Evolutionary conservation across 1,140 invertebrate genomes (phyloP), one percentile per base, ranked within the genome.

Genomic region (Dinothrombium tinctorium): DNA sequence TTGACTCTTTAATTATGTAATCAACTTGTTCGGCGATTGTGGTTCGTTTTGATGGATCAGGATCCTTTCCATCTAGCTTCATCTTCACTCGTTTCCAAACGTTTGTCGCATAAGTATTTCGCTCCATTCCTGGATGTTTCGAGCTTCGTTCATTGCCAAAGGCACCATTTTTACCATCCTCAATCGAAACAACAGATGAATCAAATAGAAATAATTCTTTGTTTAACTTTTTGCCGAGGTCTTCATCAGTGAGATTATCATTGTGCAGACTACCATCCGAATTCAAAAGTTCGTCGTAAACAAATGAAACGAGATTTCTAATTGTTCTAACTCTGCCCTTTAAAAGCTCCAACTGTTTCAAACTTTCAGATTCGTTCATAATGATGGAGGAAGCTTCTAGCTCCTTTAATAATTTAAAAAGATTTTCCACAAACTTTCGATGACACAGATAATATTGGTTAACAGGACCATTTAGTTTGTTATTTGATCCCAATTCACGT

Each of bases 51-150:
- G 67, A 69, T 39, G 69, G 59, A 58, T 83, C 76, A 26, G 74
- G 75, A 64, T 89, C 83, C 45, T 79, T 65, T 4, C 83, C 86
- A 61, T 90, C 84, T 51, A 94, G 61, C 62, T 92, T 92, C 66
- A 84, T 76, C 45, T 81, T 73, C 23, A 92, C 78, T 46, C 82
- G 67, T 49, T 75, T 71, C 83, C 83, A 89, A 28, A 92, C 81
- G 52, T 76, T 75, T n/a, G 87, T 66, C 17, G 83, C 84, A 57
- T 83, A 84, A 1, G 73, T 76, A 59, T 86, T 92, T 37, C 77
- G 67, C 53, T 82, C 33, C 14, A 37, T 11, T 3, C 33, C 33
- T n/a, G n/a, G n/a, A n/a, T n/a, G n/a, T n/a, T n/a, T n/a, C n/a
- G n/a, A n/a, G n/a, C n/a, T n/a, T n/a, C n/a, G n/a, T n/a, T n/a